phyloP scores from a whole-genome alignment of 2,888 invertebrate species.

The Bimastos eiseni region DNA sequence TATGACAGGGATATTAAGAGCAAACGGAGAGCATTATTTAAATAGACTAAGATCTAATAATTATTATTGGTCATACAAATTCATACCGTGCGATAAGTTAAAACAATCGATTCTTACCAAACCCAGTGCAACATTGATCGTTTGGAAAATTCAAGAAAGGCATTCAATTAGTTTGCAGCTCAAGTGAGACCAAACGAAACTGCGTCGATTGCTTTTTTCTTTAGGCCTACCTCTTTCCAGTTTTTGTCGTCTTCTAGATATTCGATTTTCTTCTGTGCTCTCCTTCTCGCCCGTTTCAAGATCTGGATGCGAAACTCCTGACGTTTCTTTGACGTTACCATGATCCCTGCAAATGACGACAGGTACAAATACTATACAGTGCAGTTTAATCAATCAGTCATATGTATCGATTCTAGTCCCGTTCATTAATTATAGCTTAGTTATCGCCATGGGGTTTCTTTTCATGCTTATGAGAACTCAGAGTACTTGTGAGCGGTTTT shows the following conservation, averaged over 20 bases:
- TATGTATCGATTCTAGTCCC: too few species aligned
- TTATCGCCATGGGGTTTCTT: too few species aligned
- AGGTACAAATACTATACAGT: neutral
- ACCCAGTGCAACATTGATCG: neutral
- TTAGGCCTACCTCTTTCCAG: conserved; percentile 39
- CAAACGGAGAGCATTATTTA: neutral
- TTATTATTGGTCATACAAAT: neutral
- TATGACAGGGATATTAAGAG: neutral
- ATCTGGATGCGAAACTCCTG: conserved; percentile 43
- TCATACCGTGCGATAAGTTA: neutral
- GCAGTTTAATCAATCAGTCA: neutral
- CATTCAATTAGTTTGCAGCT: neutral
- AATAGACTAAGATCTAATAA: neutral
- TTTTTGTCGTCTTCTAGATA: conserved; percentile 39
- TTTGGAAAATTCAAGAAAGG: neutral
- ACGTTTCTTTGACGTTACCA: conserved; percentile 42
- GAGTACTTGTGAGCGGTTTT: too few species aligned
- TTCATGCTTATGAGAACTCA: too few species aligned
- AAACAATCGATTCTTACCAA: neutral
- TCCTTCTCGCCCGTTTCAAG: conserved; percentile 39
- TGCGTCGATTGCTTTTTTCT: neutral
- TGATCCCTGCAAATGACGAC: conserved; percentile 35
- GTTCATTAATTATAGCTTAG: too few species aligned
- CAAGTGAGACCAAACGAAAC: neutral
- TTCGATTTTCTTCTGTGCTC: conserved; percentile 40